phyloP scores from a whole-genome alignment of 2,113 vertebrate genomes.

The Orycteropus afer region DNA sequence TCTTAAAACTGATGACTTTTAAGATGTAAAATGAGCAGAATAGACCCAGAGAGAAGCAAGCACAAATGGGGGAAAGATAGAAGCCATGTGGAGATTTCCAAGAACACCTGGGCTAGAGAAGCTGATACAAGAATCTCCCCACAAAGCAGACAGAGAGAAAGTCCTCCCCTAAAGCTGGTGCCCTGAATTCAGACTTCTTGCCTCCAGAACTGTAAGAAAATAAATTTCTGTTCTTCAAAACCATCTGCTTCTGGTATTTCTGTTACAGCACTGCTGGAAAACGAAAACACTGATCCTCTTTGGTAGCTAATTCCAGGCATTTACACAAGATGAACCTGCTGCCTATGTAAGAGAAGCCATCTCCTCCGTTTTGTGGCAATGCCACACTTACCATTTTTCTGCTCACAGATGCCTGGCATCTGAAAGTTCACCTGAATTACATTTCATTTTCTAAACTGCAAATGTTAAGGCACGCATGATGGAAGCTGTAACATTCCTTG shows the following conservation, averaged over 20 bases:
- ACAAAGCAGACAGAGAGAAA: not conserved
- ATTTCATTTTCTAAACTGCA: not conserved
- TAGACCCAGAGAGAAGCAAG: not conserved
- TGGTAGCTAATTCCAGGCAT: not conserved
- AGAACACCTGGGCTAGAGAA: not conserved
- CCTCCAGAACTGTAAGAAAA: not conserved
- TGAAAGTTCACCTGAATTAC: not conserved
- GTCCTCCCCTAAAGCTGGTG: not conserved
- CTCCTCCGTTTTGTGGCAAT: not conserved
- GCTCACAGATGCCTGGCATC: not conserved
- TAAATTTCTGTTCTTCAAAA: not conserved
- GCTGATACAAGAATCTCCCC: not conserved
- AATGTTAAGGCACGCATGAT: not conserved
- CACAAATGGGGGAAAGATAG: not conserved
- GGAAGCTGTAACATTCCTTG: not conserved
- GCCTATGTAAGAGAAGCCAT: rapidly evolving
- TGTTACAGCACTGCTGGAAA: not conserved
- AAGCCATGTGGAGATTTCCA: not conserved
- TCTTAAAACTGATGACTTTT: not conserved
- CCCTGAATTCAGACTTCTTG: not conserved
- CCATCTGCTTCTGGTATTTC: not conserved
- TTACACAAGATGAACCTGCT: not conserved
- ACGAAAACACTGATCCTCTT: not conserved
- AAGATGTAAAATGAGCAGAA: not conserved
- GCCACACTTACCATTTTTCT: not conserved